phyloP scores from a whole-genome alignment of 2,113 vertebrate genomes.

The Silurus asotus region DNA sequence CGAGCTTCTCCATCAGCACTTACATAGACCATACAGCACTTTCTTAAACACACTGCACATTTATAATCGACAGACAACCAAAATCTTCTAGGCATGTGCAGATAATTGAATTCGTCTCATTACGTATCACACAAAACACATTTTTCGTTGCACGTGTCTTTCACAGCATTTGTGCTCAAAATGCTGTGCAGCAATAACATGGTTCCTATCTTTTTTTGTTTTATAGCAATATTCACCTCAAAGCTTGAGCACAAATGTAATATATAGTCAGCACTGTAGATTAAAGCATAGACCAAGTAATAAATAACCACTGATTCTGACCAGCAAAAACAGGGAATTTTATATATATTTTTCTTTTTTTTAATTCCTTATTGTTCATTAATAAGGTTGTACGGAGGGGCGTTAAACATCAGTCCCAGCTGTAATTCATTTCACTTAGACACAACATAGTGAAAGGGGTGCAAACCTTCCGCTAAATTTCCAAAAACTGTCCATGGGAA shows the following conservation, averaged over 20 bases:
- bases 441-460: background rate
- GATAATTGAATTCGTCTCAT: background rate
- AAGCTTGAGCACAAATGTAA: background rate
- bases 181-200: background rate
- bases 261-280: background rate
- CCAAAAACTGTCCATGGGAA: too few relatives aligned
- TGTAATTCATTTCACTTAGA: background rate
- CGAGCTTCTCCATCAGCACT: background rate
- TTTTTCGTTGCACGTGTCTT: background rate
- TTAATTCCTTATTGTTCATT: background rate
- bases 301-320: conserved; percentile 1
- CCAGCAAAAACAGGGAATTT: background rate
- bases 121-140: background rate
- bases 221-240: background rate
- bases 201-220: background rate
- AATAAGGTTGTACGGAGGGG: background rate
- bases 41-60: background rate
- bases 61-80: background rate
- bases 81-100: background rate
- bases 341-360: background rate
- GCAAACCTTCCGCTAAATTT: too few relatives aligned
- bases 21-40: conserved; percentile 8
- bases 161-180: background rate
- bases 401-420: background rate
- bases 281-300: background rate